phyloP scores from a whole-genome alignment of 2,797 vertebrate species.

The Alfaro cultratus region DNA sequence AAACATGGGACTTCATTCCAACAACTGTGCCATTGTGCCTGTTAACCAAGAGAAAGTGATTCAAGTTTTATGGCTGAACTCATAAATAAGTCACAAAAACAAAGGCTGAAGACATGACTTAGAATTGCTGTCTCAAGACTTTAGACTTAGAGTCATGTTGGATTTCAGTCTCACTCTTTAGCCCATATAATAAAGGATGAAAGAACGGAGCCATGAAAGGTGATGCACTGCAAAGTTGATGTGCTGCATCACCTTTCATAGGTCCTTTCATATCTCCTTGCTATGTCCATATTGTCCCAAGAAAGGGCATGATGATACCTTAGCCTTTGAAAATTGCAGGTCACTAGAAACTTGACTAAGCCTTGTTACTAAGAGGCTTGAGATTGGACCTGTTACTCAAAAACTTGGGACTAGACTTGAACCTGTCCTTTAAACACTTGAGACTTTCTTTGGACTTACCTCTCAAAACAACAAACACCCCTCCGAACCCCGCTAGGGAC shows the following conservation, averaged over 20 bases:
- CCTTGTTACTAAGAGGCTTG: neutral
- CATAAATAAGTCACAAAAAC: neutral
- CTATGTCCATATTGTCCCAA: neutral
- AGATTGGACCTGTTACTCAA: too few relatives aligned
- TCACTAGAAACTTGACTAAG: neutral
- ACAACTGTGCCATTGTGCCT: neutral
- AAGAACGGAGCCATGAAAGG: neutral
- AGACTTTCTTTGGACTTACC: too few relatives aligned
- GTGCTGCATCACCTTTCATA: too few relatives aligned
- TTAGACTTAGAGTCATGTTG: neutral
- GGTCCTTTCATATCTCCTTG: too few relatives aligned
- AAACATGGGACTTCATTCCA: neutral
- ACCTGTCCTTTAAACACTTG: too few relatives aligned
- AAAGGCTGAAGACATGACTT: neutral
- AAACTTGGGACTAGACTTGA: neutral
- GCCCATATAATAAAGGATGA: neutral
- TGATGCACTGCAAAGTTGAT: neutral
- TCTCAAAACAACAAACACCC: too few relatives aligned
- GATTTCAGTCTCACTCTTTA: neutral
- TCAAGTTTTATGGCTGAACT: neutral
- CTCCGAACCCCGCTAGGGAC: too few relatives aligned
- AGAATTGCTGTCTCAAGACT: neutral
- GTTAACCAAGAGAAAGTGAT: neutral
- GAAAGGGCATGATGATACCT: too few relatives aligned
- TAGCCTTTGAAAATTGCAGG: too few relatives aligned